phyloP scores from a whole-genome alignment of 2,888 invertebrate species.

The Trilocha varians region DNA sequence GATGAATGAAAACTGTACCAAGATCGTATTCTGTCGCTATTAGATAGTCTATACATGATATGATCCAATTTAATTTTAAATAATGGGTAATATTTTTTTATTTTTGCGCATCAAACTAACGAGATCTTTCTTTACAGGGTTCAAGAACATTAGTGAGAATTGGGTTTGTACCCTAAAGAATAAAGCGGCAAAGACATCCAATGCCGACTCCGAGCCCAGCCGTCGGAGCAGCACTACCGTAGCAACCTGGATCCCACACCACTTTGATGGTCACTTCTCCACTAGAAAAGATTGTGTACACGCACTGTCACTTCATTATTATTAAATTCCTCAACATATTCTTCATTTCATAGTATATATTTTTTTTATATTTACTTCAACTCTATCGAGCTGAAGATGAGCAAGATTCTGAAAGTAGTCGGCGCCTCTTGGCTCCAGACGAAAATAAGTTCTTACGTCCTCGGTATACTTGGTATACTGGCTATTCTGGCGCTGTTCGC shows the following conservation, averaged over 20 bases:
- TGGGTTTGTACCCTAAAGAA: constrained; percentile 36
- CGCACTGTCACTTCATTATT: constrained; percentile 72
- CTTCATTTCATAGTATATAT: constrained; percentile 59
- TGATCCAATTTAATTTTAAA: too few relatives aligned
- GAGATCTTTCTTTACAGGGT: constrained; percentile 45
- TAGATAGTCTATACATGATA: too few relatives aligned
- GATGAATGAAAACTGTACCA: too few relatives aligned
- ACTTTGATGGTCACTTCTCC: constrained; percentile 62
- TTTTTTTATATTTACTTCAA: constrained; percentile 17
- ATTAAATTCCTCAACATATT: constrained; percentile 70
- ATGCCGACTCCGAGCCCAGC: constrained; percentile 45
- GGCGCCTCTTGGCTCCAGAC: constrained; percentile 86
- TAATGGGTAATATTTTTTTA: too few relatives aligned
- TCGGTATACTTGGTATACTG: constrained; percentile 77
- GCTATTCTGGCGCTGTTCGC: constrained; percentile 80
- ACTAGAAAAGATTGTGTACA: constrained; percentile 59
- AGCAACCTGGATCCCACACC: constrained; percentile 36
- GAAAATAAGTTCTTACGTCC: constrained; percentile 80
- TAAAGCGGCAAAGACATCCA: constrained; percentile 30
- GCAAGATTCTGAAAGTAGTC: constrained; percentile 82
- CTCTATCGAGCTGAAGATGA: constrained; percentile 33
- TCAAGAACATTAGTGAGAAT: constrained; percentile 33
- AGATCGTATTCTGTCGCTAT: too few relatives aligned
- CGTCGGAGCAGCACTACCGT: constrained; percentile 41
- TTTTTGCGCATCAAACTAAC: background rate